phyloP scores from a whole-genome alignment of 1,140 invertebrate genomes.

The Drosophila novamexicana region DNA sequence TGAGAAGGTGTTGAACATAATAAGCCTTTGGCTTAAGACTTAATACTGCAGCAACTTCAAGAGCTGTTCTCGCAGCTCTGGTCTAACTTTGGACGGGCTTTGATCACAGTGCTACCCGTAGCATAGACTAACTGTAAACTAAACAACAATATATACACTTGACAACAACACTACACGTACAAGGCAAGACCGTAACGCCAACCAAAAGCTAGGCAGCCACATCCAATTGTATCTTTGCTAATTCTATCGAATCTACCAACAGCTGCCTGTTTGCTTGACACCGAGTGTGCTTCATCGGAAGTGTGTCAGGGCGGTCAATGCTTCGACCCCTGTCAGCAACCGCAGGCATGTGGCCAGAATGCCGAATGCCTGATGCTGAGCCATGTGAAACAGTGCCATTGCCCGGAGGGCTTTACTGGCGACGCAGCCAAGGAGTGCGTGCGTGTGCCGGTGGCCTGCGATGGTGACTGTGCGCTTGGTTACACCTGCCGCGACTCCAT shows the following conservation, averaged over 20 bases:
- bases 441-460: conserved; percentile 92
- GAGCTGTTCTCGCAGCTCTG: conserved; percentile 6
- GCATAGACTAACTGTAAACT: conserved; percentile 61
- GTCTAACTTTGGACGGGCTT: conserved; percentile 51
- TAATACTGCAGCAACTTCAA: background rate
- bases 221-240: conserved; percentile 6
- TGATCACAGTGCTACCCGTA: conserved; percentile 34
- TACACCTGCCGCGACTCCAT: conserved; percentile 91
- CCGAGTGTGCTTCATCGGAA: conserved; percentile 91
- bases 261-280: conserved; percentile 92
- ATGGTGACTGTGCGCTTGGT: conserved; percentile 88
- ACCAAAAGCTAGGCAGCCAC: conserved; percentile 12
- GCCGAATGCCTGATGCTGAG: conserved; percentile 91
- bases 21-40: background rate
- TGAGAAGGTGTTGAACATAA: background rate
- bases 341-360: conserved; percentile 94
- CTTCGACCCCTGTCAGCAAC: conserved; percentile 91
- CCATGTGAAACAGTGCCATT: conserved; percentile 92
- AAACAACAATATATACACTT: conserved; percentile 45
- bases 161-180: conserved; percentile 53
- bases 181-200: conserved; percentile 40
- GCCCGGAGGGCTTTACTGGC: conserved; percentile 93
- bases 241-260: conserved; percentile 45
- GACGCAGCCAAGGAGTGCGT: conserved; percentile 93
- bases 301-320: conserved; percentile 93